These are phyloP conservation scores for Phaedon cochleariae DNA, from an alignment of 2,888 invertebrate species.

Conservation along the genomic window DNA sequence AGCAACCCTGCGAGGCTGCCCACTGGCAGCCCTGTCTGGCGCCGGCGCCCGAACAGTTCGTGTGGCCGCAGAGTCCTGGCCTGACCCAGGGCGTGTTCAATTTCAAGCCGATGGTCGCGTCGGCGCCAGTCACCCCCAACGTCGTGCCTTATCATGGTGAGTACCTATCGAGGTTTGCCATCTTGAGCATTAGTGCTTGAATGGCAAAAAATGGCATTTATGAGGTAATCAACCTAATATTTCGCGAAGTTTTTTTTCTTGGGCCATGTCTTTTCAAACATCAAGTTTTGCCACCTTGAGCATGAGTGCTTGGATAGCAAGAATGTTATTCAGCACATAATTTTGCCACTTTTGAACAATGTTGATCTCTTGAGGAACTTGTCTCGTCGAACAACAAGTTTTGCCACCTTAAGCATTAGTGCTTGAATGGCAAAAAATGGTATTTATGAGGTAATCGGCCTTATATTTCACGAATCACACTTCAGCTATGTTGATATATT, in stretches of 20 bases:
- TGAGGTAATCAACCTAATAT: too few relatives aligned
- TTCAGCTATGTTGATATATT: too few relatives aligned
- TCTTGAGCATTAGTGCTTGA: too few relatives aligned
- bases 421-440: too few relatives aligned
- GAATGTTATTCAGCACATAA: neutral
- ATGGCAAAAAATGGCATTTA: too few relatives aligned
- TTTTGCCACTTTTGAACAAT: neutral
- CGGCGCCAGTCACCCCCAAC: constrained; percentile 52
- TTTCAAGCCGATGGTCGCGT: constrained; percentile 51
- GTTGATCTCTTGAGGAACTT: too few relatives aligned
- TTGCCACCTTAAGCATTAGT: neutral
- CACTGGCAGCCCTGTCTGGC: constrained; percentile 41
- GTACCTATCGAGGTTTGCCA: too few relatives aligned
- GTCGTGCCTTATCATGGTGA: constrained; percentile 51
- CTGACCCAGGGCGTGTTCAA: constrained; percentile 37
- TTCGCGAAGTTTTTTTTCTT: too few relatives aligned
- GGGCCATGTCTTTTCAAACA: too few relatives aligned
- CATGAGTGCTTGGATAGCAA: neutral
- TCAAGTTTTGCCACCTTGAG: neutral
- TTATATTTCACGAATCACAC: too few relatives aligned
- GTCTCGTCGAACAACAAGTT: too few relatives aligned
- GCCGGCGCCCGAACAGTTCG: constrained; percentile 37
- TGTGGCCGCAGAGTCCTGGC: constrained; percentile 45
- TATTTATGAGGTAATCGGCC: too few relatives aligned
- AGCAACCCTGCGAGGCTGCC: constrained; percentile 16